These are phyloP conservation scores for Pelusios castaneus DNA, from an alignment of 2,113 vertebrate species.

Conservation along the genomic window DNA sequence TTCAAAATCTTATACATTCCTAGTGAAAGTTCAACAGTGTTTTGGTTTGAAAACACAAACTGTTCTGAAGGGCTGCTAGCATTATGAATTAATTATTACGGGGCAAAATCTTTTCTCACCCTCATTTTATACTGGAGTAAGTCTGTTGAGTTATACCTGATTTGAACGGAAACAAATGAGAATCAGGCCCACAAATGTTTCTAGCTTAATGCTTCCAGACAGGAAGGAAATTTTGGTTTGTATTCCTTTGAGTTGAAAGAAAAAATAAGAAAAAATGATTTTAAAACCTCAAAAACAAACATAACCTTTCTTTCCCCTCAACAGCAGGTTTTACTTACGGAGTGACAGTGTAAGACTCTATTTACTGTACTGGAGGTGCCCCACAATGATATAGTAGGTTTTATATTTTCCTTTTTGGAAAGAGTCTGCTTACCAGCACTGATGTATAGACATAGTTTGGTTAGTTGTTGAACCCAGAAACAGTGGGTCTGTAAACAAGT, in stretches of 20 bases:
- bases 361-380: slow-evolving; percentile 32
- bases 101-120: neutral
- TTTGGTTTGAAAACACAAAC: slow-evolving; percentile 47
- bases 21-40: slow-evolving; percentile 53
- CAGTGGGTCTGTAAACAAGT: slow-evolving; percentile 6
- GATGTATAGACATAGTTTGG: neutral
- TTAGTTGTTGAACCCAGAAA: slow-evolving; percentile 24
- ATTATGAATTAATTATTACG: slow-evolving; percentile 31
- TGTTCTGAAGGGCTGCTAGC: neutral
- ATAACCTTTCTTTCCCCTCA: slow-evolving; percentile 57
- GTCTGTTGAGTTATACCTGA: slow-evolving; percentile 18
- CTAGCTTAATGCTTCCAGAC: slow-evolving; percentile 23
- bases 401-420: slow-evolving; percentile 56
- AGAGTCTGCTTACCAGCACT: neutral
- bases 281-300: slow-evolving; percentile 51
- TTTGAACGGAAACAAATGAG: neutral
- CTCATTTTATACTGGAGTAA: slow-evolving; percentile 28
- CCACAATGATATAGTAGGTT: neutral
- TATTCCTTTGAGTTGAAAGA: slow-evolving; percentile 30
- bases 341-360: slow-evolving; percentile 35
- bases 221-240: slow-evolving; percentile 65
- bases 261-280: neutral
- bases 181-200: slow-evolving; percentile 16
- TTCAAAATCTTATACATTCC: slow-evolving; percentile 52
- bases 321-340: slow-evolving; percentile 64